These are phyloP conservation scores for Apis mellifera DNA, from an alignment of 1,140 invertebrate genomes.

Conservation along the genomic window Amel_HAv3.1 CM009945.2:5002001-5002500, in stretches of 20 bases:
- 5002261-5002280: constrained; percentile 70
- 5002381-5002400: constrained; percentile 53
- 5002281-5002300: constrained; percentile 67
- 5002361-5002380: constrained; percentile 63
- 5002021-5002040: constrained; percentile 81
- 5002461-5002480: not conserved
- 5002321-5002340: constrained; percentile 64
- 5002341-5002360: constrained; percentile 67
- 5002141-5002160: constrained; percentile 8
- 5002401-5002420: constrained; percentile 72
- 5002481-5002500: no score
- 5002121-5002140: constrained; percentile 67
- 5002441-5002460: not conserved
- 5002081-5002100: constrained; percentile 75
- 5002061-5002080: constrained; percentile 82
- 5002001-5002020: constrained; percentile 83
- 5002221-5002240: constrained; percentile 69
- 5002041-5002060: constrained; percentile 81
- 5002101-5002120: constrained; percentile 57
- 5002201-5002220: constrained; percentile 65
- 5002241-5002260: constrained; percentile 66
- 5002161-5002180: not conserved
- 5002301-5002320: constrained; percentile 65
- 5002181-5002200: constrained; percentile 53
- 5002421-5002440: constrained; percentile 32